A percentile compares a stretch with the other conserved stretches of the same genome.
phyloP scores from a whole-genome alignment of 1,140 invertebrate species.

The Metopolophium dirhodum region DNA sequence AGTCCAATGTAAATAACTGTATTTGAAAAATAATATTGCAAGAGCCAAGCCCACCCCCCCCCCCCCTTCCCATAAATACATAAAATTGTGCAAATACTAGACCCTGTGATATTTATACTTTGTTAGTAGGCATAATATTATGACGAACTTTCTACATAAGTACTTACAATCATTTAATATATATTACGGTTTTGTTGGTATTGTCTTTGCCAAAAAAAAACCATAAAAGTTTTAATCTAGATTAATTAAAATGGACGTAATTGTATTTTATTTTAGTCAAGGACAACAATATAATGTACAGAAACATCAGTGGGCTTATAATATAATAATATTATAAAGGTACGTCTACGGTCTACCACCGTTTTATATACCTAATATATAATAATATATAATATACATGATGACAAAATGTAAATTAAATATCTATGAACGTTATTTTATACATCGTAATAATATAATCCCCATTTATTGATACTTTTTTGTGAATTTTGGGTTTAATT shows the following conservation, averaged over 20 bases:
- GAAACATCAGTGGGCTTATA: not conserved
- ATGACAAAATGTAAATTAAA: not conserved
- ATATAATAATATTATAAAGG: not conserved
- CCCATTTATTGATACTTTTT: too few relatives aligned
- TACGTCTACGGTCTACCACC: too few relatives aligned
- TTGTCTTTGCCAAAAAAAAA: not conserved
- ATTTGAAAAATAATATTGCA: not conserved
- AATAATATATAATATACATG: too few relatives aligned
- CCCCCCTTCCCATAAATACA: not conserved
- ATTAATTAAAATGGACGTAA: not conserved
- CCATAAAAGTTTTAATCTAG: not conserved
- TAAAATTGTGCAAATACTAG: not conserved
- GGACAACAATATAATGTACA: not conserved
- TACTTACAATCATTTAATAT: not conserved
- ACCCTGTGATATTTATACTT: not conserved
- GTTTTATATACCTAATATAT: not conserved
- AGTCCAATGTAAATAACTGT: not conserved
- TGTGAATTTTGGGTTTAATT: too few relatives aligned
- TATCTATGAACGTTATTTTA: not conserved
- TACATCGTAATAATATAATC: not conserved
- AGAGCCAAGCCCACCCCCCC: not conserved
- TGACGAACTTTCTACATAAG: not conserved
- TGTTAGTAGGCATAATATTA: not conserved
- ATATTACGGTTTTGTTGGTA: not conserved
- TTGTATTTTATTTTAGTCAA: not conserved